Base-by-base conservation (phyloP, 1,140 invertebrate species). In the Elysia chlorotica region DNA sequence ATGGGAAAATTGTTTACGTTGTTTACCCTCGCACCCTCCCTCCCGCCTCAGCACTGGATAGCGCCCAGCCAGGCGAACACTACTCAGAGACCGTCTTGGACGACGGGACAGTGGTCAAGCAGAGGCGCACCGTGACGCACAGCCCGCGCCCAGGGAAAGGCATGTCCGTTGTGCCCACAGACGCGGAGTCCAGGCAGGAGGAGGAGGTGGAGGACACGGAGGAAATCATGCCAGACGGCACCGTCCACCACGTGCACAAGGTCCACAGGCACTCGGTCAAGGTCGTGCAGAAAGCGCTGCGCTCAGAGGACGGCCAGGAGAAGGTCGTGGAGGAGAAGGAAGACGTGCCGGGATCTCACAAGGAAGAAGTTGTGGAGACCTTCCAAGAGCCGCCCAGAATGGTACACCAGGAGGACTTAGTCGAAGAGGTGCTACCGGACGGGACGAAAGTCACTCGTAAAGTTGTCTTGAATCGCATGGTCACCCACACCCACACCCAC, bases 201-300 rank as follows among this genome's bases (percentile, higher is more conserved):
- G 76, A 78, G 1, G 74, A 82, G 19, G 73, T 79, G 19, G 71
- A 83, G 65, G 82, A 84, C 25, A 62, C 76, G 31, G 81, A 83
- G 65, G 82, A 86, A 68, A 65, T 83, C 25, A 67, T 85, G 31
- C 78, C 80, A 0, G 84, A 86, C 76, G 84, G 84, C 0, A 86
- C 84, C 30, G 71, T 83, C 14, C 82, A 85, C 65, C 77, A 71
- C 41, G 76, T 53, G 23, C 79, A 81, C 3, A 72, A 31, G 53
- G 77, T 82, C 2, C 61, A 74, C n/a, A 74, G 70, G 30, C 82
- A 84, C 65, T 79, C 79, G 10, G n/a, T 82, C 1, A 81, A 80
- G 68, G 81, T 82, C 73, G 41, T 85, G 17, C 71, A 72, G 17
- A 78, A 74, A 59, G 71, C 72, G 41, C 19, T 81, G 1, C 76